Percentiles rank a stretch among this genome's conserved stretches.
Conservation (phyloP, 2,888 invertebrate genomes). For the Falcaria lacertinaria region DNA sequence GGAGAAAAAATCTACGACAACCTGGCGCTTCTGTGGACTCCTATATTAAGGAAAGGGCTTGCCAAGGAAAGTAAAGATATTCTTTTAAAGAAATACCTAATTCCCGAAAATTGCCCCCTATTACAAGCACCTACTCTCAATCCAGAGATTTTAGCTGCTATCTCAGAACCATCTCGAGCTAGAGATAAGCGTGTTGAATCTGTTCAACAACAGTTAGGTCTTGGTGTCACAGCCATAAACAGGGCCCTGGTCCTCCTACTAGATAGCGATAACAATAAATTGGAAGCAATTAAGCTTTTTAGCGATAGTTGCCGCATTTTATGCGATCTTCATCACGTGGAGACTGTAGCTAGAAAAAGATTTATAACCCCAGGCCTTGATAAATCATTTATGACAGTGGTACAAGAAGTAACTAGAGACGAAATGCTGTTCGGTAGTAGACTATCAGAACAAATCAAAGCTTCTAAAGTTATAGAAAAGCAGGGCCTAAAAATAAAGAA, state of each 20-base stretch:
- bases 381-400: constrained; percentile 11
- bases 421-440: constrained; percentile 13
- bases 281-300: constrained; percentile 8
- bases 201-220: constrained; percentile 12
- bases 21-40: not conserved
- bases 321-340: constrained; percentile 6
- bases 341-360: constrained; percentile 10
- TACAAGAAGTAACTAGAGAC: constrained; percentile 15
- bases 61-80: not conserved
- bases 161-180: constrained; percentile 4
- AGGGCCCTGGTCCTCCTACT: constrained; percentile 5
- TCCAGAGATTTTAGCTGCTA: constrained; percentile 12
- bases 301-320: constrained; percentile 9
- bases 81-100: constrained; percentile 5
- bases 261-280: constrained; percentile 2
- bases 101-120: constrained; percentile 10
- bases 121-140: constrained; percentile 13
- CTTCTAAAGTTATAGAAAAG: constrained; percentile 9
- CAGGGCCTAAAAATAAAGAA: constrained; percentile 11
- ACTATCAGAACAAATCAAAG: constrained; percentile 14
- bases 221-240: constrained; percentile 12
- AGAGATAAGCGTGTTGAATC: constrained; percentile 8
- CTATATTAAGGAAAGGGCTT: not conserved
- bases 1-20: not conserved
- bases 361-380: constrained; percentile 12